Conservation (phyloP, 2,888 invertebrate species). For the Argynnis bischoffii region DNA sequence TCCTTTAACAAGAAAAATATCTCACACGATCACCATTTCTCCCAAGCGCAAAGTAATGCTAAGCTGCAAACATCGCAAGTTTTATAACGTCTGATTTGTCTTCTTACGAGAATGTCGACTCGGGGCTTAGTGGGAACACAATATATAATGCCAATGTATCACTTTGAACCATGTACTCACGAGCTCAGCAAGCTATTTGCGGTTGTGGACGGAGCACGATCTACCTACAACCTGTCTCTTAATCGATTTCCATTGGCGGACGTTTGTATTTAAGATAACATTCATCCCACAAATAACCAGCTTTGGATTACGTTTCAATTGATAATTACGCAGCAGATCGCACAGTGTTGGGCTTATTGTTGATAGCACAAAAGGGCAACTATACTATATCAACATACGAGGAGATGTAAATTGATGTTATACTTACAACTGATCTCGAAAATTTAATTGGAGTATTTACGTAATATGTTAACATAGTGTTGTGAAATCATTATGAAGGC, state of each 20-base stretch:
- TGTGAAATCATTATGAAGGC: too few species aligned
- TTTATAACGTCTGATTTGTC: constrained; percentile 36
- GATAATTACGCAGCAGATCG: constrained; percentile 34
- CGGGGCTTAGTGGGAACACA: constrained; percentile 39
- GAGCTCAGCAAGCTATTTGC: constrained; percentile 42
- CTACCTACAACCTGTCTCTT: constrained; percentile 34
- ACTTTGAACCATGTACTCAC: constrained; percentile 41
- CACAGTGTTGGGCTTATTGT: constrained; percentile 23
- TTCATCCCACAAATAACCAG: constrained; percentile 35
- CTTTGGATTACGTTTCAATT: constrained; percentile 34
- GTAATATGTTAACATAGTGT: constrained; percentile 16
- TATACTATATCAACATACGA: constrained; percentile 33
- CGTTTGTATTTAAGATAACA: constrained; percentile 35
- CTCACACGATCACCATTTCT: constrained; percentile 11
- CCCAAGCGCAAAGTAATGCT: constrained; percentile 19
- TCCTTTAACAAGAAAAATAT: background rate
- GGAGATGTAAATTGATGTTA: constrained; percentile 31
- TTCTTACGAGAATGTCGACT: constrained; percentile 30
- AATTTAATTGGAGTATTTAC: constrained; percentile 27
- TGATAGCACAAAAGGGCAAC: constrained; percentile 35
- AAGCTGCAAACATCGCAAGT: constrained; percentile 23
- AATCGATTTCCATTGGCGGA: constrained; percentile 38
- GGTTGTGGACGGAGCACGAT: constrained; percentile 37
- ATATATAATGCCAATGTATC: constrained; percentile 44
- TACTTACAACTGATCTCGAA: constrained; percentile 27